phyloP scores from a whole-genome alignment of 2,888 invertebrate species.

The Synergus gifuensis region DNA sequence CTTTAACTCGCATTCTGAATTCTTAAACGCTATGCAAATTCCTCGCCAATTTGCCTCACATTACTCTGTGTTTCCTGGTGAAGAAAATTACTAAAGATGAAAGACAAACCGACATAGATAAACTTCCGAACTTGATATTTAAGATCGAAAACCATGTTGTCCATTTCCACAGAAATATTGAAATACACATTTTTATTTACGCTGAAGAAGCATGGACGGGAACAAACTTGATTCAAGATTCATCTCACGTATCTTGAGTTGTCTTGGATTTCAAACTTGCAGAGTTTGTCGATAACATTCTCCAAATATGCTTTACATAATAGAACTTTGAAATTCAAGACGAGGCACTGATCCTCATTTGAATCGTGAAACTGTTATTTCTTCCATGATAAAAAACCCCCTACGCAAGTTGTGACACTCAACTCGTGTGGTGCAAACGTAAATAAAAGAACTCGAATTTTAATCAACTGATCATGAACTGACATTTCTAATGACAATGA shows the following conservation, averaged over 20 bases:
- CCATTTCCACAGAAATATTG: too few relatives aligned
- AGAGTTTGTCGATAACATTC: background rate
- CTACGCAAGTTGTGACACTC: background rate
- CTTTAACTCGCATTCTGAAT: constrained; percentile 20
- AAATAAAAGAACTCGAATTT: too few relatives aligned
- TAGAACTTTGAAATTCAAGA: constrained; percentile 1
- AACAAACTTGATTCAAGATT: background rate
- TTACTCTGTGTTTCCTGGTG: background rate
- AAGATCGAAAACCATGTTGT: background rate
- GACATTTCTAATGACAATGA: too few relatives aligned
- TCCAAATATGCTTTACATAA: background rate
- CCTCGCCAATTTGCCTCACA: background rate
- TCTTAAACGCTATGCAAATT: constrained; percentile 19
- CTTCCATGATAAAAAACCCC: background rate
- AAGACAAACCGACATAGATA: background rate
- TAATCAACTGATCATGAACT: too few relatives aligned
- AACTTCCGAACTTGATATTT: background rate
- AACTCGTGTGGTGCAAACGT: background rate
- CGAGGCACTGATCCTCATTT: background rate
- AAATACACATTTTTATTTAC: background rate
- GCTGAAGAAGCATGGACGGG: background rate
- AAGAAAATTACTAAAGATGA: background rate
- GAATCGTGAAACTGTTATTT: constrained; percentile 1
- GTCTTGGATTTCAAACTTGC: background rate
- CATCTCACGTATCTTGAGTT: background rate